phyloP scores from a whole-genome alignment of 2,888 invertebrate genomes.

The Drosophila neotestacea region DNA sequence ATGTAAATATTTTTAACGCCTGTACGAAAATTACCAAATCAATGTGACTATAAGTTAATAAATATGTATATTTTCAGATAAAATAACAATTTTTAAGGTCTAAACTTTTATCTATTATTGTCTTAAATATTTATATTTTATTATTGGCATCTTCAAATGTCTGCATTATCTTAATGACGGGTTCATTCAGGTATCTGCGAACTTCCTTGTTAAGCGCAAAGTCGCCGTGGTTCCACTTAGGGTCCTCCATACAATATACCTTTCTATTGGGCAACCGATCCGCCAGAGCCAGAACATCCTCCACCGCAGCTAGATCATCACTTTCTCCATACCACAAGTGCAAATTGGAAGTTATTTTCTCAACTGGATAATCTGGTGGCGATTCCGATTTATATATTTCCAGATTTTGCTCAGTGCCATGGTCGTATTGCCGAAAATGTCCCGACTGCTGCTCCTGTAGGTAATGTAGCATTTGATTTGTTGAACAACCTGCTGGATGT shows the following conservation, averaged over 20 bases:
- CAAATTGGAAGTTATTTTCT: slow-evolving; percentile 57
- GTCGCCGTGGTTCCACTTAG: slow-evolving; percentile 69
- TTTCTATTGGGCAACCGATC: slow-evolving; percentile 59
- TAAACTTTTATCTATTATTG: no score
- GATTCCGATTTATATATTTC: slow-evolving; percentile 55
- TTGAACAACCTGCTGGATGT: slow-evolving; percentile 78
- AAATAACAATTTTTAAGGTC: no score
- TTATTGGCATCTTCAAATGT: slow-evolving; percentile 49
- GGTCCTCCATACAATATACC: slow-evolving; percentile 65
- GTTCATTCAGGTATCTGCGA: slow-evolving; percentile 65
- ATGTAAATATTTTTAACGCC: no score
- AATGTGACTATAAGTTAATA: no score
- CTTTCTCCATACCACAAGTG: slow-evolving; percentile 78
- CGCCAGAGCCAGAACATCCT: slow-evolving; percentile 66
- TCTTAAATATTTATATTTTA: neutral
- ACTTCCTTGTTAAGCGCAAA: slow-evolving; percentile 59
- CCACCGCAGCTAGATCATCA: slow-evolving; percentile 72
- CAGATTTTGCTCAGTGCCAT: slow-evolving; percentile 64
- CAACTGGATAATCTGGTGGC: slow-evolving; percentile 75
- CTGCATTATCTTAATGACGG: slow-evolving; percentile 67
- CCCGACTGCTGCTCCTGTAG: slow-evolving; percentile 74
- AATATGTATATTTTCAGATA: no score
- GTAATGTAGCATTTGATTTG: slow-evolving; percentile 79
- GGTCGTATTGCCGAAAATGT: slow-evolving; percentile 71
- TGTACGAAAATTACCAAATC: no score